phyloP scores from a whole-genome alignment of 2,113 vertebrate genomes.

The Oncorhynchus nerka region DNA sequence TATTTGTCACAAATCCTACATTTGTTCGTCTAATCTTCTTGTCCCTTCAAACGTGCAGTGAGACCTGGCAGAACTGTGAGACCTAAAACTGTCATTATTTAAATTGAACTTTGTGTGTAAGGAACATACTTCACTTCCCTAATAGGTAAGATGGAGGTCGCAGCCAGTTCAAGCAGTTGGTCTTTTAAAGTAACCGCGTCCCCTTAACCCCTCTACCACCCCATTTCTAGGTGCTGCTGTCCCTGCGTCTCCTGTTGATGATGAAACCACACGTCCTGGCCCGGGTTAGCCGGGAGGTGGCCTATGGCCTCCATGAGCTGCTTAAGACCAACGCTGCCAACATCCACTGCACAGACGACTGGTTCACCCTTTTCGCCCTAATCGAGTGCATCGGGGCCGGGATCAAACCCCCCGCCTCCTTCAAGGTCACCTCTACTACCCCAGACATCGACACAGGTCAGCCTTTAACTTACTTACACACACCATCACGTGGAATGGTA shows the following conservation, averaged over 20 bases:
- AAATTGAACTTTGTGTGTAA: not conserved
- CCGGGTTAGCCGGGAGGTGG: conserved; percentile 90
- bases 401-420: conserved; percentile 87
- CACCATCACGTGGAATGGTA: not conserved
- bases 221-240: conserved; percentile 85
- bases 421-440: conserved; percentile 80
- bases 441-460: conserved; percentile 89
- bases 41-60: not conserved
- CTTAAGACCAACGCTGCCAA: conserved; percentile 98
- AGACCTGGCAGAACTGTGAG: not conserved
- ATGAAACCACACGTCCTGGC: conserved; percentile 93
- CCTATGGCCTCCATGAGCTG: conserved; percentile 93
- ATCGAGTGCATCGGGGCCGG: conserved; percentile 96
- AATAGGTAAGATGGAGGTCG: not conserved
- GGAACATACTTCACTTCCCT: not conserved
- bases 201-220: not conserved
- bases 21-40: not conserved
- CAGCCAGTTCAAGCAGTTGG: not conserved
- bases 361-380: conserved; percentile 95
- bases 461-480: conserved; percentile 7
- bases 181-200: not conserved
- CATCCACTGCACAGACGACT: conserved; percentile 94
- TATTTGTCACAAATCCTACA: not conserved
- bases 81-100: not conserved
- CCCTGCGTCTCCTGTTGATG: conserved; percentile 90